Conservation (phyloP, 2,797 vertebrate species). For the Smutsia temminckii region DNA sequence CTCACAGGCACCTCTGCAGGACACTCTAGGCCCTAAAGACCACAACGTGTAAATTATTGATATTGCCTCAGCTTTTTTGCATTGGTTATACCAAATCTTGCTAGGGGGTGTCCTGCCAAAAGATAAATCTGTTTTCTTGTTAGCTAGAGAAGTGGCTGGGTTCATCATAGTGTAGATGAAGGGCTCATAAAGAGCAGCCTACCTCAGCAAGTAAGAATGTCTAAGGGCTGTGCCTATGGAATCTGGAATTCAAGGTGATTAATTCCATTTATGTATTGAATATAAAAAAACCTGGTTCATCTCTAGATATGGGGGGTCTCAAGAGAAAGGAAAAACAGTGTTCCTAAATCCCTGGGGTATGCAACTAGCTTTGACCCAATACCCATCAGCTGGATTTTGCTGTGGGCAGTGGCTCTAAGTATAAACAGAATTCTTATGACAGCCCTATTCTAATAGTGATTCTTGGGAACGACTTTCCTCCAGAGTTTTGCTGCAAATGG, state of each 20-base stretch:
- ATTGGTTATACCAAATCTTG: neutral
- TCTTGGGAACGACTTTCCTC: neutral
- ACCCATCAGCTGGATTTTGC: neutral
- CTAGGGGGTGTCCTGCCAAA: no score
- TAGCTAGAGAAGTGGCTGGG: neutral
- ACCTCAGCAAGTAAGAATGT: neutral
- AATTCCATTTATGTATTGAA: neutral
- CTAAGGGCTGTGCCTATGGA: neutral
- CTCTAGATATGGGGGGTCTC: neutral
- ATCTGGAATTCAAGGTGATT: neutral
- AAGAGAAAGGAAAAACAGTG: neutral
- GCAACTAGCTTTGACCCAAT: neutral
- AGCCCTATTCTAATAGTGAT: neutral
- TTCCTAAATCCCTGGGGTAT: neutral
- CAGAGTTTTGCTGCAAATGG: neutral
- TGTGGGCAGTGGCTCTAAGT: neutral
- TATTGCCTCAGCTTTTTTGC: neutral
- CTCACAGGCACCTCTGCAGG: neutral
- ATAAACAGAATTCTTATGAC: neutral
- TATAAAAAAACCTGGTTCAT: neutral
- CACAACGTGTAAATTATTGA: neutral
- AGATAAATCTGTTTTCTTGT: neutral
- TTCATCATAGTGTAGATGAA: neutral
- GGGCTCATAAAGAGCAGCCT: neutral
- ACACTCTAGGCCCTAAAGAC: no score